Conservation (phyloP, 1,140 invertebrate genomes). For the Pygmarrhopalites habei region DNA sequence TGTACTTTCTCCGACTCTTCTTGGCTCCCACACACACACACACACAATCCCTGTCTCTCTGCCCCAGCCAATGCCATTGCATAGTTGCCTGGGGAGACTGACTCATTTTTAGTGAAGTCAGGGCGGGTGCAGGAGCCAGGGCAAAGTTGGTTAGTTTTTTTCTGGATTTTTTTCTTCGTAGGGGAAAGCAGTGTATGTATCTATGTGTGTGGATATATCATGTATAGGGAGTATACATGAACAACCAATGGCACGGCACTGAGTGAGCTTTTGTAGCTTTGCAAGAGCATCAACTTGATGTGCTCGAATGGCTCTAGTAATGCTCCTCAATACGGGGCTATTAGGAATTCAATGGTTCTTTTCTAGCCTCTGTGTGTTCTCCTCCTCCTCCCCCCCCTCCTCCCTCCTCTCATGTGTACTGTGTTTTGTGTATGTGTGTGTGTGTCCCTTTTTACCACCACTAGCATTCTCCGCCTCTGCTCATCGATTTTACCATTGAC, state of each 20-base stretch:
- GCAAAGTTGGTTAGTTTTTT: no score
- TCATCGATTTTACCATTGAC: slow-evolving; percentile 25
- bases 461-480: no score
- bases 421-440: neutral
- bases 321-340: slow-evolving; percentile 27
- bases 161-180: no score
- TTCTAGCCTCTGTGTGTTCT: slow-evolving; percentile 2
- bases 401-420: neutral
- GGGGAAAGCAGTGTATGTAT: no score
- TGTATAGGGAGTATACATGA: neutral
- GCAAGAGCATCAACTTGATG: slow-evolving; percentile 23
- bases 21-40: no score
- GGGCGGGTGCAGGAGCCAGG: no score
- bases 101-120: no score
- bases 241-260: neutral
- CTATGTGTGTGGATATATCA: slow-evolving; percentile 11
- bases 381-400: neutral
- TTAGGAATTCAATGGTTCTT: slow-evolving; percentile 26
- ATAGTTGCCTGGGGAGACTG: no score
- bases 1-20: no score
- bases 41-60: no score
- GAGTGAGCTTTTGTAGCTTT: slow-evolving; percentile 8
- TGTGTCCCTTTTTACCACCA: slow-evolving; percentile 1
- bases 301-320: slow-evolving; percentile 23
- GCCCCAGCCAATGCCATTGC: no score